Conservation (phyloP, 2,888 invertebrate genomes). For the Diplazon laetatorius region DNA sequence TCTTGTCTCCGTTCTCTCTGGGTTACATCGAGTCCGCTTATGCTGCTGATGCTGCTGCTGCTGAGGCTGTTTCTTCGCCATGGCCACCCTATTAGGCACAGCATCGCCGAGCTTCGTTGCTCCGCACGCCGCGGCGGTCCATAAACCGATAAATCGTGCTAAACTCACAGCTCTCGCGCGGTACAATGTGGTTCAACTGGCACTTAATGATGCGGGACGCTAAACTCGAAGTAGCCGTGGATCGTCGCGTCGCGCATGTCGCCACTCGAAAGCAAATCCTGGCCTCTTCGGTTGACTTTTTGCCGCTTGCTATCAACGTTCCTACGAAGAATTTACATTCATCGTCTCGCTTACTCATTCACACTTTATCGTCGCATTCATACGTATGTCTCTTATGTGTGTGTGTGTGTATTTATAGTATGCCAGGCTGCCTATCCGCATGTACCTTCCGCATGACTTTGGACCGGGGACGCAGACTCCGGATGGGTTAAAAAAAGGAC, state of each 20-base stretch:
- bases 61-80: conserved; percentile 24
- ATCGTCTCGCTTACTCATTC: conserved; percentile 48
- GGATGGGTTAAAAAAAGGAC: conserved; percentile 4
- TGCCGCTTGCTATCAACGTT: neutral
- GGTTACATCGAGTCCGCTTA: conserved; percentile 10
- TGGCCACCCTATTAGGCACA: conserved; percentile 56
- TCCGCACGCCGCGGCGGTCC: conserved; percentile 69
- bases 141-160: conserved; percentile 80
- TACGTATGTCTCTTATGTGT: neutral
- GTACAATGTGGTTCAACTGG: conserved; percentile 70
- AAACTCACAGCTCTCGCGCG: conserved; percentile 70
- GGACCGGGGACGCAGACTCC: neutral
- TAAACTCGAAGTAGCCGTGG: conserved; percentile 61
- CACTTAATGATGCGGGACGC: conserved; percentile 75
- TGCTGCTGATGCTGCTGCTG: neutral
- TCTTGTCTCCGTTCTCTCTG: neutral
- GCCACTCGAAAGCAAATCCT: neutral
- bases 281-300: conserved; percentile 5
- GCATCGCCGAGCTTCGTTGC: conserved; percentile 53
- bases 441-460: neutral
- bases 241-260: conserved; percentile 54
- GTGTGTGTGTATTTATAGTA: neutral
- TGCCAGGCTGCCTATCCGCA: neutral
- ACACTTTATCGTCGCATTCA: conserved; percentile 53
- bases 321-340: conserved; percentile 43